Evolutionary conservation across 2,888 invertebrate species (phyloP), one percentile per base, ranked within the genome.

Genomic region (Thelaira solivaga): DNA sequence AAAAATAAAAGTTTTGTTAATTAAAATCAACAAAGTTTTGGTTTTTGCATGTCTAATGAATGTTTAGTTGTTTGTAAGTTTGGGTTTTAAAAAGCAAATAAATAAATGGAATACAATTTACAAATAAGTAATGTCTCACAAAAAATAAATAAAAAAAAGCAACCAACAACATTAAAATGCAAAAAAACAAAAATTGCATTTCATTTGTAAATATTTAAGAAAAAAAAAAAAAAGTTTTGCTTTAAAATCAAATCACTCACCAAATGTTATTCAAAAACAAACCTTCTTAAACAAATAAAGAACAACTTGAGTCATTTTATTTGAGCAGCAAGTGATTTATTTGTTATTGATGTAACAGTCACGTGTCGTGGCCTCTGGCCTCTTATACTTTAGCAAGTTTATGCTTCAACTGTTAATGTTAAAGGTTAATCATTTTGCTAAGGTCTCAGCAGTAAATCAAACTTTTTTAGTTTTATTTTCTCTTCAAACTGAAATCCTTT

Each of bases 11-110:
- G 26, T 57, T 29, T 71, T 41, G 16, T 57, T 76, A 80, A 73
- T 80, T 80, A 76, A 71, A 80, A 67, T 53, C 65, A 80, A 76
- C 62, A 69, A 76, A 45, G 61, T 69, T 55, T 41, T 31, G 47
- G 59, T 53, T 65, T 74, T 31, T 74, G 65, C 65, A 74, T 71
- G 61, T 77, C 74, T 71, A 76, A 76, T 77, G 55, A 80, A 71
- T 68, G 74, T 68, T 76, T 65, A 47, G 29, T 13, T 64, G 47
- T 62, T 55, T 62, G 47, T 47, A 29, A n/a, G 11, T 45, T 8
- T 57, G 43, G 53, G 43, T 16, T 29, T 1, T 43, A 29, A 53
- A 29, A 34, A 47, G 8, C 18, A 43, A 65, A 59, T 39, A 59
- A 39, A 59, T 4, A 18, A n/a, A n/a, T n/a, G n/a, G n/a, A n/a